Evolutionary conservation across 2,113 vertebrate species (phyloP).

Genomic region (Trachemys scripta): DNA sequence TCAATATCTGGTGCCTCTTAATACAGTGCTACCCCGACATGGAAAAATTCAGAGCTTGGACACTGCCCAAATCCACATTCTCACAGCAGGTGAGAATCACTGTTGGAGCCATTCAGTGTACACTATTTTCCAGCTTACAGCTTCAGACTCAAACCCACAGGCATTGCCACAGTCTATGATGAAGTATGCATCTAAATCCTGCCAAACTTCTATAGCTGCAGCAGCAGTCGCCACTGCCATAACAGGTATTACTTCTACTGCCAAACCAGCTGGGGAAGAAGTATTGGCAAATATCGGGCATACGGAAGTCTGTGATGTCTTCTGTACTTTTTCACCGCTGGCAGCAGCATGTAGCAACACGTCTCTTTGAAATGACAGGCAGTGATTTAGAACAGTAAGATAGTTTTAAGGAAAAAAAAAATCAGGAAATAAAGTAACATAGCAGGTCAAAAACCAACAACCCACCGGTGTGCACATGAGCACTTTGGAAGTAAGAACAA

Average conservation of each 20-base stretch:
- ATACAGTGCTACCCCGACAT: neutral
- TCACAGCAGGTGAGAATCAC: neutral
- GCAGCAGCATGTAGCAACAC: neutral
- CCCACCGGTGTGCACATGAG: accelerated
- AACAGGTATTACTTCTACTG: conserved; percentile 31
- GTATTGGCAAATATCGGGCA: conserved; percentile 15
- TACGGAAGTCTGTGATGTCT: neutral
- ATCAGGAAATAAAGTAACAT: neutral
- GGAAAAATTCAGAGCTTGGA: neutral
- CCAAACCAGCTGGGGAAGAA: conserved; percentile 43
- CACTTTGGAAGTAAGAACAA: neutral
- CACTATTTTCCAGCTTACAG: conserved; percentile 1
- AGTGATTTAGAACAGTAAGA: neutral
- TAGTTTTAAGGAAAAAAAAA: neutral
- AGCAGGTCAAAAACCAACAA: neutral
- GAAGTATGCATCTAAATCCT: neutral
- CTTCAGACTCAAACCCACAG: neutral
- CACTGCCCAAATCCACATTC: conserved; percentile 4
- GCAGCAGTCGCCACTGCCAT: neutral
- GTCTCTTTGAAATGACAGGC: neutral
- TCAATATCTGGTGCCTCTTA: conserved; percentile 32
- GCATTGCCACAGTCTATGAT: neutral
- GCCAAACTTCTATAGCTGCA: neutral
- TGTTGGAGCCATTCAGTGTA: conserved; percentile 32
- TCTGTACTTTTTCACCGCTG: neutral